Evolutionary conservation across 2,113 vertebrate genomes (phyloP), one percentile per base, ranked within the genome.

Genomic region (Speoplatyrhinus poulsoni): DNA sequence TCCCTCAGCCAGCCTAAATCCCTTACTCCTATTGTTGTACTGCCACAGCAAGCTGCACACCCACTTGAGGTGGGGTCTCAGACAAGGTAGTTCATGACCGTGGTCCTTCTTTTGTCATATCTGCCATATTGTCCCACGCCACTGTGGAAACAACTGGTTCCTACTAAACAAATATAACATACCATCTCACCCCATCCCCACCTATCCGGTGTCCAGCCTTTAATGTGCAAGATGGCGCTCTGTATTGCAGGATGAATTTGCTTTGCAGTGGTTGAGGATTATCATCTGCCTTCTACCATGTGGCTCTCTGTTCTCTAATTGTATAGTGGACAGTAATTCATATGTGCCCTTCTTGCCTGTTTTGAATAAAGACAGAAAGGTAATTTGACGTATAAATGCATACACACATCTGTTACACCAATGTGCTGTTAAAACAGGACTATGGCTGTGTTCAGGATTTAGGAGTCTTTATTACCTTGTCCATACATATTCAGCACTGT

Each of bases 1-100:
- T 53, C 78, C 63, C 47, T 36, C 3, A 33, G 33, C 69, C 53
- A 76, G 68, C 82, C 80, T 83, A 81, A 78, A 66, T 53, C 73
- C 57, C 60, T 50, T 41, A 41, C 36, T 41, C 4, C 36, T 41
- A 41, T 41, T 6, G 4, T 50, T 32, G 0, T 52, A 76, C 55
- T 36, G 56, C 59, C 48, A 49, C 60, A 62, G 52, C 56, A 47
- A 70, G 59, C 72, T 67, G 41, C 68, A 46, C 60, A n/a, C 12
- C 36, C 53, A 49, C 36, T 49, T 13, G 71, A 67, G 72, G 52
- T 54, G 68, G 46, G 73, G 72, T 36, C 62, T n/a, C 26, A 26
- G 26, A 26, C 26, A 26, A 61, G 48, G 36, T 12, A 0, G 59
- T 60, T 12, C 60, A 64, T 6, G 9, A 70, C 63, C 9, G 52